Base-by-base conservation (phyloP, 1,140 invertebrate species). In the Nilaparvata lugens region DNA sequence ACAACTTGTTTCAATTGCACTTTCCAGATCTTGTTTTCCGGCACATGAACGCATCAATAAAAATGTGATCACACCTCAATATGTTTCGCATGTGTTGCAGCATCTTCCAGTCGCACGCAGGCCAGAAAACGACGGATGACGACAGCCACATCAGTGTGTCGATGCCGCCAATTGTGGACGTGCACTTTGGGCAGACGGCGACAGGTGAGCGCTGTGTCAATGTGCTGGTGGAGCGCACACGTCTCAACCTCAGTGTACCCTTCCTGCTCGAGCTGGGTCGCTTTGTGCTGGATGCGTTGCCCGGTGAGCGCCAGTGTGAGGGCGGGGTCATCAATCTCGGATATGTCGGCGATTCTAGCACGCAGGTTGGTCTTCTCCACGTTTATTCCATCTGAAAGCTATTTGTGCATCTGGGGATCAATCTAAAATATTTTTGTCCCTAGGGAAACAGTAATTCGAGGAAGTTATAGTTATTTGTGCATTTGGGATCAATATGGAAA, bases 211-310 rank as follows among this genome's bases (percentile, higher is more conserved):
- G 73, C 63, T 80, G 78, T 70, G 78, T 81, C 31, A 84, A 90
- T 69, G 76, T 87, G 23, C 78, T 85, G 14, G 79, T 90, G 14
- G 88, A 90, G 66, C 79, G 86, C 54, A 81, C 86, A 3, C 75
- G 84, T 52, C 67, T 89, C n/a, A 88, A 87, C 70, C 70, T 91
- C 1, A 84, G 85, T 1, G 78, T 88, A 23, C 81, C 86, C 14
- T 89, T 89, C 73, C 72, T 87, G 11, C 75, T 86, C 62, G 81
- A 83, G 40, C 68, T 91, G 21, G 78, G 79, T 0, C 74, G 82
- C 19, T 88, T 88, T 66, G 72, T 89, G 56, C 68, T 86, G 4
- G 84, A 87, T 61, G 82, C 83, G 6, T 70, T 87, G 64, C 85
- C 85, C 6, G 77, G 75, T 64, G 74, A 79, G 43, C 64, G 65